A percentile compares a stretch with the other conserved stretches of the same genome.
Evolutionary conservation across 2,113 vertebrate genomes (phyloP).

Genomic region (Solea solea): DNA sequence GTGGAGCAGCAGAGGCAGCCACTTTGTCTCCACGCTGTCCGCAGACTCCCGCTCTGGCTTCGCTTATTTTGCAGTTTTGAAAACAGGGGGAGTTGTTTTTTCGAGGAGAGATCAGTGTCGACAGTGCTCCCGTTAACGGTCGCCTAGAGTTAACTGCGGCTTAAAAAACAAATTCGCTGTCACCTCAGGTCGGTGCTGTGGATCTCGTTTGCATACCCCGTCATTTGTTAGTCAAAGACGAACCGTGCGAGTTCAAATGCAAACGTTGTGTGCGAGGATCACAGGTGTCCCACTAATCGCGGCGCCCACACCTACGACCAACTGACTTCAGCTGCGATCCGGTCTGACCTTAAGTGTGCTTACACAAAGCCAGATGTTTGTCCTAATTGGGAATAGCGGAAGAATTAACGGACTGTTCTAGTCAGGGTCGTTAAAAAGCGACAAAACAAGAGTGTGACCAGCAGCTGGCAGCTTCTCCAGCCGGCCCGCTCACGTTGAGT

Average conservation of each 20-base stretch:
- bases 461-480: conserved; percentile 54
- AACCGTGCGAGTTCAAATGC: background rate
- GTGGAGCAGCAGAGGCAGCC: conserved; percentile 28
- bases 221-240: background rate
- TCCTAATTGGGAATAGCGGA: conserved; percentile 31
- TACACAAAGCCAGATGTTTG: conserved; percentile 60
- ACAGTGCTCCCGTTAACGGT: conserved; percentile 57
- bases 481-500: conserved; percentile 23
- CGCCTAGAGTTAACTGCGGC: conserved; percentile 27
- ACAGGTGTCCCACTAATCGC: conserved; percentile 42
- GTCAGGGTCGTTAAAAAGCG: conserved; percentile 59
- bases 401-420: conserved; percentile 61
- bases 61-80: conserved; percentile 58
- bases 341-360: conserved; percentile 44
- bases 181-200: background rate
- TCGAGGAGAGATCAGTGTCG: conserved; percentile 15
- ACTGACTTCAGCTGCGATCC: conserved; percentile 17
- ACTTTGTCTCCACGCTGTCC: conserved; percentile 32
- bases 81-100: conserved; percentile 42
- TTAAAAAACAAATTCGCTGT: conserved; percentile 7
- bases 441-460: conserved; percentile 65
- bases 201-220: background rate
- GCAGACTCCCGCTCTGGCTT: conserved; percentile 34
- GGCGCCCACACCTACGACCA: conserved; percentile 21
- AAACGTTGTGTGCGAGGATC: background rate